Conservation (phyloP, 2,113 vertebrate genomes). For the Phrynosoma blainvillii region DNA sequence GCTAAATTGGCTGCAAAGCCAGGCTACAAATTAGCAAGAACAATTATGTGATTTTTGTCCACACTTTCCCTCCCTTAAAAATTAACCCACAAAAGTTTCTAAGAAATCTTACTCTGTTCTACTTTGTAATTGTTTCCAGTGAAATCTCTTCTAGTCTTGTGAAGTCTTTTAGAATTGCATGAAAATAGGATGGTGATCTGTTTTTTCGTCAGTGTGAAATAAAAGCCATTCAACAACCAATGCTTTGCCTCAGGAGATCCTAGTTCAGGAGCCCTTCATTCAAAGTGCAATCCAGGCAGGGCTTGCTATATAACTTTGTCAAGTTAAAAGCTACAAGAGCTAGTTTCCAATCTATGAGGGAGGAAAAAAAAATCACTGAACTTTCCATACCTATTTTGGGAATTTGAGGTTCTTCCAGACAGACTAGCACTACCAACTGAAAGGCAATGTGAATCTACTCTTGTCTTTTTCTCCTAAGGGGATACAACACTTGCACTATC, state of each 20-base stretch:
- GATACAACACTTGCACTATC: neutral
- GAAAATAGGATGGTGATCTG: slow-evolving; percentile 29
- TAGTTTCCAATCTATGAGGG: slow-evolving; percentile 14
- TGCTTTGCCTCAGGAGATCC: neutral
- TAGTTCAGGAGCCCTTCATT: neutral
- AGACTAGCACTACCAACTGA: neutral
- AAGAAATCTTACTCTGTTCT: neutral
- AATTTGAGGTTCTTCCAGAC: neutral
- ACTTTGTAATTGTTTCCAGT: neutral
- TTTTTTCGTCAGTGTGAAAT: neutral
- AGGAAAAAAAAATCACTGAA: neutral
- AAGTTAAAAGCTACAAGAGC: slow-evolving; percentile 1
- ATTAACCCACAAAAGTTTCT: neutral
- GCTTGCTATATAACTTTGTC: neutral
- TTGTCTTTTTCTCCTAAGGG: too few relatives aligned
- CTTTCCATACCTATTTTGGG: neutral
- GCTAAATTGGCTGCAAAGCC: neutral
- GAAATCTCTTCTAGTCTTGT: slow-evolving; percentile 34
- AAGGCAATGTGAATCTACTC: neutral
- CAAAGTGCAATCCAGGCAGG: neutral
- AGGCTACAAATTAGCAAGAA: slow-evolving; percentile 36
- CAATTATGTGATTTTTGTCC: neutral
- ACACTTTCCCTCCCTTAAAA: slow-evolving; percentile 7
- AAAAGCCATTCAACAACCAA: neutral
- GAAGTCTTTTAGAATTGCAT: slow-evolving; percentile 30